These are phyloP conservation scores for Galeopsomyia nigrocyanea DNA, from an alignment of 2,888 invertebrate genomes.

Conservation along the genomic window DNA sequence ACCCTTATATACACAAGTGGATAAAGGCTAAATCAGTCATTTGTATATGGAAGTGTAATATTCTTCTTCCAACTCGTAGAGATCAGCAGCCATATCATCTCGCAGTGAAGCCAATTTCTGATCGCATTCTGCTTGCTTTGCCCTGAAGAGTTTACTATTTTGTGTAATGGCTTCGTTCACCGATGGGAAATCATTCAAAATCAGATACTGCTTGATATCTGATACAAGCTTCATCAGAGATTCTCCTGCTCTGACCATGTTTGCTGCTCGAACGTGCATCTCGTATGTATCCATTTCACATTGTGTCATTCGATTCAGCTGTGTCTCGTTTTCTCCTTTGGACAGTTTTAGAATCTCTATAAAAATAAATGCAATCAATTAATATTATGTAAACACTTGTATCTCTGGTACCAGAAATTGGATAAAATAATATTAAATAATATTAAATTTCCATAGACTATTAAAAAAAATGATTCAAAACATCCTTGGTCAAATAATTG, in stretches of 20 bases:
- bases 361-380: conserved; percentile 47
- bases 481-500: no score
- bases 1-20: conserved; percentile 34
- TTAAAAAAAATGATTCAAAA: no score
- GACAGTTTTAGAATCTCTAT: conserved; percentile 90
- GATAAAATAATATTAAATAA: no score
- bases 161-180: conserved; percentile 97
- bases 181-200: conserved; percentile 97
- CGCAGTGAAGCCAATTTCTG: conserved; percentile 91
- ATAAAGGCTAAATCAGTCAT: conserved; percentile 60
- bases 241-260: conserved; percentile 96
- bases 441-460: no score
- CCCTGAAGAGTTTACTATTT: conserved; percentile 89
- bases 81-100: conserved; percentile 95
- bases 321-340: conserved; percentile 91
- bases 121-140: conserved; percentile 93
- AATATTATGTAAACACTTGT: no score
- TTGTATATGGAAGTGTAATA: conserved; percentile 90
- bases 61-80: conserved; percentile 93
- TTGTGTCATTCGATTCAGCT: conserved; percentile 90
- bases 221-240: conserved; percentile 97
- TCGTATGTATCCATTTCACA: conserved; percentile 96
- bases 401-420: no score
- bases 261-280: conserved; percentile 96
- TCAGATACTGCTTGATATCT: conserved; percentile 97